A percentile compares a stretch with the other conserved stretches of the same genome.
phyloP scores from a whole-genome alignment of 2,797 vertebrate species.

The Thaleichthys pacificus region DNA sequence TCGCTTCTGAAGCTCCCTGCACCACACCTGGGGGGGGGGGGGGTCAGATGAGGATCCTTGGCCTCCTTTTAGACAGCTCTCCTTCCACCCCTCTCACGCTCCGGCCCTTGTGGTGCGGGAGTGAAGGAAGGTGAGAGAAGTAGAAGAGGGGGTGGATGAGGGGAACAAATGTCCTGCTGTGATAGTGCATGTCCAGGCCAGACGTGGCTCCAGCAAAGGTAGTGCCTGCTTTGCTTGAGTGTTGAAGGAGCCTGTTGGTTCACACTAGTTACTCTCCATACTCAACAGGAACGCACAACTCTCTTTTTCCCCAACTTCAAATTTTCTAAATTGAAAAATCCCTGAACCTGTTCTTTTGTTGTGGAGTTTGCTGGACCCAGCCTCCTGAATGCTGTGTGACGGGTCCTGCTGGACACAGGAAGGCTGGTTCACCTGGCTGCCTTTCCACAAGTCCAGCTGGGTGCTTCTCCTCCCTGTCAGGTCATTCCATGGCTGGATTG shows the following conservation, averaged over 20 bases:
- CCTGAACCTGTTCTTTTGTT: neutral
- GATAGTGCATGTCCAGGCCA: slow-evolving; percentile 53
- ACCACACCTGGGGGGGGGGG: slow-evolving; percentile 31
- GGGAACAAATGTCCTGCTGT: slow-evolving; percentile 26
- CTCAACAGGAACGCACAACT: slow-evolving; percentile 60
- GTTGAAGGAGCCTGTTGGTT: slow-evolving; percentile 48
- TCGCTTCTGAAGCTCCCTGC: neutral
- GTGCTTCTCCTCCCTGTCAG: slow-evolving; percentile 21
- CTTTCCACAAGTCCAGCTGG: slow-evolving; percentile 8
- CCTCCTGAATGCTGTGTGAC: too few species aligned
- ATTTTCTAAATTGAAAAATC: too few species aligned
- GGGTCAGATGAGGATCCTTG: slow-evolving; percentile 55
- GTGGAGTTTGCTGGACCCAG: neutral
- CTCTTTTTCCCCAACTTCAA: slow-evolving; percentile 29
- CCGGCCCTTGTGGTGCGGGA: slow-evolving; percentile 21
- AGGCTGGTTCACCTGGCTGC: slow-evolving; percentile 29
- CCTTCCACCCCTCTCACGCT: slow-evolving; percentile 29
- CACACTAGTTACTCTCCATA: slow-evolving; percentile 37
- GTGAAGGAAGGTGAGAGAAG: slow-evolving; percentile 23
- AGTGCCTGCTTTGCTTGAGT: slow-evolving; percentile 52
- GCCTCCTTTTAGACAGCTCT: slow-evolving; percentile 27
- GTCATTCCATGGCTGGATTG: neutral
- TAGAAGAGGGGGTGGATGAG: slow-evolving; percentile 42
- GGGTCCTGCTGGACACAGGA: slow-evolving; percentile 27
- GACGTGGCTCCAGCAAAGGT: slow-evolving; percentile 31